A percentile compares a stretch with the other conserved stretches of the same genome.
Evolutionary conservation across 1,140 invertebrate genomes (phyloP).

Genomic region (Melipona quadrifasciata): DNA sequence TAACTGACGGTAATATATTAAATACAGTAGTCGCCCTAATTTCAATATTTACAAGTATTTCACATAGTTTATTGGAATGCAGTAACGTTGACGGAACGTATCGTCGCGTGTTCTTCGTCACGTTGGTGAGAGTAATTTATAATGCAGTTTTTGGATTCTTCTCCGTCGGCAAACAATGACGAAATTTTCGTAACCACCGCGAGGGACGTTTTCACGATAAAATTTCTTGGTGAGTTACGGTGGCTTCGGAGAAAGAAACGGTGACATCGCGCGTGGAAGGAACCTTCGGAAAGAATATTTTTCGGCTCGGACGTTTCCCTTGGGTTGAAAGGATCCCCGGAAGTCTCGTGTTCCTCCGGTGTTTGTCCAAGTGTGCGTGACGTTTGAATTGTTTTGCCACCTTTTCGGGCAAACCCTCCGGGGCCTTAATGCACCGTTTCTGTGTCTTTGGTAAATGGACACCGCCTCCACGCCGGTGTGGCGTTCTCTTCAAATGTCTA

Average conservation of each 20-base stretch:
- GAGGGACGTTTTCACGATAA: background rate
- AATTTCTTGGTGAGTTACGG: background rate
- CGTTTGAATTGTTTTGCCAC: conserved; percentile 68
- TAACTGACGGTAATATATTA: too few species aligned
- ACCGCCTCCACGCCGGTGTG: conserved; percentile 10
- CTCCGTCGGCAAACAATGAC: too few species aligned
- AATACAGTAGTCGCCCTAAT: too few species aligned
- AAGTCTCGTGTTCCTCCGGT: conserved; percentile 67
- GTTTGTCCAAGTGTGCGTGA: conserved; percentile 70
- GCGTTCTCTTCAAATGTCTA: background rate
- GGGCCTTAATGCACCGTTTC: background rate
- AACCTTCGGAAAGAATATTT: conserved; percentile 38
- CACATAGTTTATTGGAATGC: too few species aligned
- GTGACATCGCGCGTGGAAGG: conserved; percentile 16
- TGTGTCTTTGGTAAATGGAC: conserved; percentile 53
- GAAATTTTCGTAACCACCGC: too few species aligned
- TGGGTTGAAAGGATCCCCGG: conserved; percentile 40
- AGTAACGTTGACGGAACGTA: too few species aligned
- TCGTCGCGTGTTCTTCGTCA: too few species aligned
- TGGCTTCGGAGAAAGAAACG: conserved; percentile 3
- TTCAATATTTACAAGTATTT: too few species aligned
- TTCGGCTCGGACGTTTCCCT: conserved; percentile 31
- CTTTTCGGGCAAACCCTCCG: background rate
- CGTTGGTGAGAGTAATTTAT: too few species aligned
- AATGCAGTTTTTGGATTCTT: too few species aligned